Evolutionary conservation across 2,797 vertebrate species (phyloP).

Genomic region (Sandelia bainsii): DNA sequence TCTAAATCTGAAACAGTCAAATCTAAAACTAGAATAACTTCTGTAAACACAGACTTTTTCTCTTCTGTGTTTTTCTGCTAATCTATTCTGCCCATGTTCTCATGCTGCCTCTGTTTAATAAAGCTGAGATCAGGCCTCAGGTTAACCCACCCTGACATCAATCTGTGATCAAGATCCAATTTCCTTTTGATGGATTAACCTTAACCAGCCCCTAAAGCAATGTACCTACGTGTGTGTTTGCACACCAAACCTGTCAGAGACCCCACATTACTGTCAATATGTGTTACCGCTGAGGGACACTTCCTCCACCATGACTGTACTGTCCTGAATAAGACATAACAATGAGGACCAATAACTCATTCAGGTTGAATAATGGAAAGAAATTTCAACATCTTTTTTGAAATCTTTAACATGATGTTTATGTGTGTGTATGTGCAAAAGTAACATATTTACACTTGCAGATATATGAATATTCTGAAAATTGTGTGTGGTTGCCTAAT

Average conservation of each 20-base stretch:
- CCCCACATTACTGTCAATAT: conserved; percentile 30
- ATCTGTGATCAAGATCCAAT: conserved; percentile 74
- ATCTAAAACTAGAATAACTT: background rate
- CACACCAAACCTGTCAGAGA: conserved; percentile 28
- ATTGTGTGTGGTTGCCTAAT: background rate
- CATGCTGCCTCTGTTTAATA: conserved; percentile 47
- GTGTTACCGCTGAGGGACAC: background rate
- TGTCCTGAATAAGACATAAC: conserved; percentile 3
- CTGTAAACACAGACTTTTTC: background rate
- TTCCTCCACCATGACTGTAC: conserved; percentile 6
- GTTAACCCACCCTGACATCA: conserved; percentile 64
- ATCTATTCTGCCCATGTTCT: conserved; percentile 9
- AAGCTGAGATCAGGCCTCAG: conserved; percentile 47
- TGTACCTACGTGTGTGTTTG: conserved; percentile 35
- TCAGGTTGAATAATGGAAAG: background rate
- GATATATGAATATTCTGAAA: background rate
- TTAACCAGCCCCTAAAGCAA: conserved; percentile 26
- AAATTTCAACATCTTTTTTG: background rate
- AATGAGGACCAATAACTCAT: conserved; percentile 2
- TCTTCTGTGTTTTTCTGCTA: background rate
- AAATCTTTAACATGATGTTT: background rate
- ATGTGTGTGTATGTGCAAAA: background rate
- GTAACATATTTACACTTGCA: background rate
- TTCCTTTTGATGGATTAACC: conserved; percentile 69
- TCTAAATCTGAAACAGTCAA: conserved; percentile 9